phyloP scores from a whole-genome alignment of 2,888 invertebrate species.

The Caenorhabditis panamensis region DNA sequence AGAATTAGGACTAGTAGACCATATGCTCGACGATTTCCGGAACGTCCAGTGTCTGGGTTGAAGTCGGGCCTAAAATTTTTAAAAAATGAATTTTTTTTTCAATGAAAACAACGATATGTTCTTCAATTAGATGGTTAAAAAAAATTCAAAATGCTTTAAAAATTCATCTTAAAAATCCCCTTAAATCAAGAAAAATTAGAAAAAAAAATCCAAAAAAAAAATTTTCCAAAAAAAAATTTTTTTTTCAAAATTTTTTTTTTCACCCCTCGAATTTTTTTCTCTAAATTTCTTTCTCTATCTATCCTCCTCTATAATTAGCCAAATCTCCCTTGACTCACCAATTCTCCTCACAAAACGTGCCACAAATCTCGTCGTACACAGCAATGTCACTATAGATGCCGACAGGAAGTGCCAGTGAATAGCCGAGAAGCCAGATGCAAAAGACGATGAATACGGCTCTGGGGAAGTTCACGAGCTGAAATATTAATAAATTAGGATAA shows the following conservation, averaged over 20 bases:
- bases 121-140: no score
- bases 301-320: neutral
- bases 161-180: no score
- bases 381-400: slow-evolving; percentile 74
- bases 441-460: slow-evolving; percentile 73
- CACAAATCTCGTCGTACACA: slow-evolving; percentile 76
- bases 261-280: neutral
- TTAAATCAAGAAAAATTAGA: no score
- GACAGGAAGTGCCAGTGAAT: slow-evolving; percentile 76
- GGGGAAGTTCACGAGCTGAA: slow-evolving; percentile 74
- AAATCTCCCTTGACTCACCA: slow-evolving; percentile 69
- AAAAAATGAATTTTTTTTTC: no score
- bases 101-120: no score
- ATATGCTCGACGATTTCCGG: slow-evolving; percentile 65
- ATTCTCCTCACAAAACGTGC: slow-evolving; percentile 79
- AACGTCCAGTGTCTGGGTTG: slow-evolving; percentile 62
- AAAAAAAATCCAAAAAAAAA: no score
- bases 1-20: slow-evolving; percentile 75
- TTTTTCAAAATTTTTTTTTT: neutral
- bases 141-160: no score
- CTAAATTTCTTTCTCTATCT: neutral
- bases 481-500: neutral
- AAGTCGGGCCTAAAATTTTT: slow-evolving; percentile 74
- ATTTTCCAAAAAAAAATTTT: no score
- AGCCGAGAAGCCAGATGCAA: slow-evolving; percentile 77